Base-by-base conservation (phyloP, 2,113 vertebrate genomes). In the Clarias gariepinus region DNA sequence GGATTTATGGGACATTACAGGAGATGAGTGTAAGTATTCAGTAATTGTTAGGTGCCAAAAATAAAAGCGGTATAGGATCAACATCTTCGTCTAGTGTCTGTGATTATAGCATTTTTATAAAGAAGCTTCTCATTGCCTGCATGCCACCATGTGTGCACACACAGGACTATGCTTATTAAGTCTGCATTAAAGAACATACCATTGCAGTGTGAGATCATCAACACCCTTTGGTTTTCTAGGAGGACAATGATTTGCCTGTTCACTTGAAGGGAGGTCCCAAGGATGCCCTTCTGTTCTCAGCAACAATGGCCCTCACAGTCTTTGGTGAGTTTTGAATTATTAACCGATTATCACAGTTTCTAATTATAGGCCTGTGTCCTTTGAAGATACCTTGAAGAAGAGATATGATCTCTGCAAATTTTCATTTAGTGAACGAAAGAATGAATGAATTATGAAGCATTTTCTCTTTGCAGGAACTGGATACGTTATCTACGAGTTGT, bases 191-290 rank as follows among this genome's bases (percentile, higher is more conserved):
- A 68, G 36, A 64, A 25, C 68, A 36, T 80, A 69, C 76, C 60
- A 78, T 33, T 68, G 15, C 21, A 66, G 19, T 66, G 41, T 77
- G 80, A 47, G 21, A 41, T 82, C 79, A 53, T 88, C 77, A 68
- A 12, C 66, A 60, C 41, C 85, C 81, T 28, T 60, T 81, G 36
- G 82, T 86, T 89, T 86, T 90, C 76, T 92, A 98, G 96, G 96
- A 96, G 88, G 95, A 97, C 90, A 95, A 97, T 91, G 95, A 94
- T 25, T 47, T 97, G 11, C 96, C 96, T 36, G 93, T 97, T 86
- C 90, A 98, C 91, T 94, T 98, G 21, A 97, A 97, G 91, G 96
- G 96, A 33, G 97, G 97, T 1, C 0, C 86, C n/a, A 90, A 85
- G 82, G 96, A 97, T 91, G 47, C 88, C 53, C 0, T 96, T 47